A percentile compares a stretch with the other conserved stretches of the same genome.
These are phyloP conservation scores for Podarcis cretensis DNA, from an alignment of 2,113 vertebrate species.

Conservation along the genomic window DNA sequence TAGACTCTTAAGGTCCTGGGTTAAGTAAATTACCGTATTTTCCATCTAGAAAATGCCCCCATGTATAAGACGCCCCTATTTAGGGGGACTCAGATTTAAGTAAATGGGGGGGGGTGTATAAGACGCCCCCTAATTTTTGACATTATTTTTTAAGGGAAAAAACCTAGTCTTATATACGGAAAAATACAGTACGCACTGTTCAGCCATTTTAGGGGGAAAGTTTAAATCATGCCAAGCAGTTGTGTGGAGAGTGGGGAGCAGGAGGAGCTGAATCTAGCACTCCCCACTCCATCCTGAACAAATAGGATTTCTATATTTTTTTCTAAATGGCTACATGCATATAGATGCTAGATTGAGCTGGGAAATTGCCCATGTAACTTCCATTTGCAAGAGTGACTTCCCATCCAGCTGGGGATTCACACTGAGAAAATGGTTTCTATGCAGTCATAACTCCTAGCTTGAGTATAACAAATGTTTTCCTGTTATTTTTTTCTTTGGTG, in stretches of 20 bases:
- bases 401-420: not conserved
- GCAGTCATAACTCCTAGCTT: no score
- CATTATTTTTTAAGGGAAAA: no score
- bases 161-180: no score
- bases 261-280: not conserved
- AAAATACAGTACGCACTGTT: not conserved
- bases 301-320: not conserved
- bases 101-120: no score
- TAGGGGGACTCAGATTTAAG: no score
- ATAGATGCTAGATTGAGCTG: not conserved
- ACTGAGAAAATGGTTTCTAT: not conserved
- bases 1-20: not conserved
- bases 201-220: not conserved
- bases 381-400: not conserved
- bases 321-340: not conserved
- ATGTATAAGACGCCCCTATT: no score
- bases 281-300: not conserved
- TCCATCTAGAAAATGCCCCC: no score
- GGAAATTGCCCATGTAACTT: not conserved
- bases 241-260: not conserved
- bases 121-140: no score
- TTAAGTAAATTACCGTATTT: not conserved
- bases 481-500: not conserved
- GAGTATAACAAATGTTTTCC: not conserved
- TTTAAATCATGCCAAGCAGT: not conserved